Percentiles rank a stretch among this genome's conserved stretches.
phyloP scores from a whole-genome alignment of 2,797 vertebrate species.

The Chloroceryle inda region DNA sequence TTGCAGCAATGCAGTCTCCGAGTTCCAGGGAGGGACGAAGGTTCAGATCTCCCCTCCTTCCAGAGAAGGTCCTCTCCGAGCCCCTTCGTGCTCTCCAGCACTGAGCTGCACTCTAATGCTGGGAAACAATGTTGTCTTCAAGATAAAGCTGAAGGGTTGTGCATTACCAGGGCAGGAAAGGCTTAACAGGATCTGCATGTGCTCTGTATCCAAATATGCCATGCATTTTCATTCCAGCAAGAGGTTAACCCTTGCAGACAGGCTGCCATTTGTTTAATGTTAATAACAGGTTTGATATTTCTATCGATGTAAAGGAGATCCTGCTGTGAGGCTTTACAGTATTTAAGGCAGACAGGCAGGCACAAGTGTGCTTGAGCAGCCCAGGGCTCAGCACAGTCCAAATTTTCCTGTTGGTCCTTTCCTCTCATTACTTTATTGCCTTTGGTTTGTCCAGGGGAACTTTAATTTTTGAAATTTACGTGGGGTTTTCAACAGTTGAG shows the following conservation, averaged over 20 bases:
- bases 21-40: neutral
- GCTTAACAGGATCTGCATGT: neutral
- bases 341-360: neutral
- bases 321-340: neutral
- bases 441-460: neutral
- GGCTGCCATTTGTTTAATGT: slow-evolving; percentile 38
- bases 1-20: neutral
- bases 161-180: neutral
- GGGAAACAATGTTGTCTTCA: no score
- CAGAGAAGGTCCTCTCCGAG: neutral
- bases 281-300: neutral
- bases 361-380: neutral
- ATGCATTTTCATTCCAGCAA: neutral
- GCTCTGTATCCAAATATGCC: neutral
- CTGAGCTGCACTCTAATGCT: neutral
- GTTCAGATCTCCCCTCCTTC: neutral
- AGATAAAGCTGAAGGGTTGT: neutral
- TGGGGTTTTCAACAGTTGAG: neutral
- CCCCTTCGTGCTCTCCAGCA: neutral
- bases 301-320: neutral
- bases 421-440: neutral
- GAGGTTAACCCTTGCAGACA: slow-evolving; percentile 15
- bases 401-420: neutral
- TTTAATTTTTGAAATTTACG: neutral
- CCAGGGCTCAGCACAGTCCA: neutral